Base-by-base conservation (phyloP, 2,113 vertebrate genomes). In the Colaptes auratus region DNA sequence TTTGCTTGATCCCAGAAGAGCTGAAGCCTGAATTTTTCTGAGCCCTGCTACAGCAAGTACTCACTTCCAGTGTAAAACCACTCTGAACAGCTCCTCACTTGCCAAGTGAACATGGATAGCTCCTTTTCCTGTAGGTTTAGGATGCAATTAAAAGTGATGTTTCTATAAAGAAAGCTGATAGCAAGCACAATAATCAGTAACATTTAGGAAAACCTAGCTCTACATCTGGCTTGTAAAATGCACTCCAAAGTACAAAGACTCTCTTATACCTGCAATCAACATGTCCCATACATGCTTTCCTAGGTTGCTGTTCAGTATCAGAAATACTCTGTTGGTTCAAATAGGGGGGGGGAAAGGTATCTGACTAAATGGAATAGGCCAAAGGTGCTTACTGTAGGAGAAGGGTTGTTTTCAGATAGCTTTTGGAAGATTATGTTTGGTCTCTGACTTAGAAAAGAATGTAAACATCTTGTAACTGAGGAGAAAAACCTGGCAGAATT, bases 321-420 rank as follows among this genome's bases (percentile, higher is more conserved):
- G 69, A 89, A 89, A 58, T 33, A 75, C 6, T 42, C 39, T 36
- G 2, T 48, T 86, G 21, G 36, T 55, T 91, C 33, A 65, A 77
- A 66, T 23, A 23, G 44, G 44, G 4, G 21, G 48, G 7, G 5
- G 4, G 4, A 2, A 63, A 7, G 2, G 3, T 7, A 20, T 12
- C 48, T 85, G 36, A 50, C 20, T 52, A 39, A 73, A 1, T 4
- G 33, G 33, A 88, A 4, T 74, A 64, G 28, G 30, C 23, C n/a
- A 78, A 42, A 93, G 10, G 6, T 76, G 7, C 64, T 66, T 88
- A 28, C n/a, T n/a, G n/a, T n/a, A n/a, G n/a, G n/a, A n/a, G n/a
- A n/a, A n/a, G n/a, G n/a, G n/a, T n/a, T n/a, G n/a, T n/a, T n/a
- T n/a, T n/a, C n/a, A n/a, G n/a, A n/a, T n/a, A n/a, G n/a, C n/a